A percentile compares a stretch with the other conserved stretches of the same genome.
Evolutionary conservation across 2,888 invertebrate species (phyloP).

Genomic region (Helobdella robusta): DNA sequence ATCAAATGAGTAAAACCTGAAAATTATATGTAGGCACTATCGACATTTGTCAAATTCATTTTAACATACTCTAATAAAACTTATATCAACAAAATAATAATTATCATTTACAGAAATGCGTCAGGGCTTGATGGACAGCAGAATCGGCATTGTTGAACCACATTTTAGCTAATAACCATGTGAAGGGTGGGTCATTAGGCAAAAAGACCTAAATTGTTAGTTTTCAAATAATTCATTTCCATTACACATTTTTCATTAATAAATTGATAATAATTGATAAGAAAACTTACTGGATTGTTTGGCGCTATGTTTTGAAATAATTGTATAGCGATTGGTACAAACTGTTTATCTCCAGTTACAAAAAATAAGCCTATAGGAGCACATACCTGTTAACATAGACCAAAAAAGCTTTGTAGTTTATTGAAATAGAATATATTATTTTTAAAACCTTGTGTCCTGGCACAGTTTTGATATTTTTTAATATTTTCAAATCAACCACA

Average conservation of each 20-base stretch:
- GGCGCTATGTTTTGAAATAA: constrained; percentile 48
- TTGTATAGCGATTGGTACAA: constrained; percentile 52
- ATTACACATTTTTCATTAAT: not conserved
- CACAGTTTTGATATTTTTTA: constrained; percentile 41
- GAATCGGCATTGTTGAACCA: constrained; percentile 50
- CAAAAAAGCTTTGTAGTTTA: not conserved
- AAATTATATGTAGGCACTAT: too few relatives aligned
- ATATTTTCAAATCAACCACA: constrained; percentile 44
- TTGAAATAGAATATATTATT: constrained; percentile 14
- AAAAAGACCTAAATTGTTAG: constrained; percentile 46
- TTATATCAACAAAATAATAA: not conserved
- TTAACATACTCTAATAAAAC: not conserved
- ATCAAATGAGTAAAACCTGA: constrained; percentile 50
- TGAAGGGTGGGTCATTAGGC: constrained; percentile 46
- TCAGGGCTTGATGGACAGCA: constrained; percentile 45
- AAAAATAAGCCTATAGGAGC: constrained; percentile 51
- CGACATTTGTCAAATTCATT: not conserved
- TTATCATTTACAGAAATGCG: constrained; percentile 43
- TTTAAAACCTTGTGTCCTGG: constrained; percentile 39
- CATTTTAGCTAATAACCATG: constrained; percentile 50
- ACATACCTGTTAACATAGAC: constrained; percentile 38
- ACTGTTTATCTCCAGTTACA: constrained; percentile 44
- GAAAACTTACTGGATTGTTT: constrained; percentile 48
- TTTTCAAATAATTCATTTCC: not conserved
- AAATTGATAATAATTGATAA: not conserved